Base-by-base conservation (phyloP, 2,888 invertebrate species). In the Caenorhabditis wallacei region DNA sequence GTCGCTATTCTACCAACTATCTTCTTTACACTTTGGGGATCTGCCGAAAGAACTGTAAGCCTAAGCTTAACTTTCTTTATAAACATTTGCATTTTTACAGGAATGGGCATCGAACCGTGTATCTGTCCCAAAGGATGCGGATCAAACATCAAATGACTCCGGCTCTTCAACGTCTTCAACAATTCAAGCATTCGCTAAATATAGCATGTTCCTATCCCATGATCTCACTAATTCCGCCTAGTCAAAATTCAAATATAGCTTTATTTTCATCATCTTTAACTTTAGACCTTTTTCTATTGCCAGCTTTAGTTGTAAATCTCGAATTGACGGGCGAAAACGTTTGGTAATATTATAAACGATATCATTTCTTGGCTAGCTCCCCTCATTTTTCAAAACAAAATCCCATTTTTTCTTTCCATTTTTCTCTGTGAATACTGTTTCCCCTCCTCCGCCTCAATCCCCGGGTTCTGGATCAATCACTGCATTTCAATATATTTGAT, bases 1-100 rank as follows among this genome's bases (percentile, higher is more conserved):
- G 90, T 91, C 10, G 91, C 91, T 56, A 72, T 91, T 7, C 51
- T 91, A n/a, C 91, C 91, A 0, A 88, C 88, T 8, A 64, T 91
- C 24, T 91, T 91, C 85, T 91, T 91, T 85, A 87, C 91, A 8
- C 56, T 89, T 13, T 91, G 89, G 90, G 85, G 85, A 54, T 82
- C 82, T 0, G 85, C 85, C 1, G 85, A 85, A 37, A 11, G 85
- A 78, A 66, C 70, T 35, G 81, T 81, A 43, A 48, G 66, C 51
- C 10, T 80, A 16, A 11, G 2, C 13, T 13, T 43, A 16, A 13
- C 10, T 43, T 43, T 43, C 43, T 43, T 43, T 16, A 13, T 53
- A 2, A 2, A 54, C 4, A 18, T 22, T 8, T 16, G 40, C 1
- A 16, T 22, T 24, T 48, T 68, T 81, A 59, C 43, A 75, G 70